A percentile compares a stretch with the other conserved stretches of the same genome.
phyloP scores from a whole-genome alignment of 2,113 vertebrate species.

The Emydura subglobosa region DNA sequence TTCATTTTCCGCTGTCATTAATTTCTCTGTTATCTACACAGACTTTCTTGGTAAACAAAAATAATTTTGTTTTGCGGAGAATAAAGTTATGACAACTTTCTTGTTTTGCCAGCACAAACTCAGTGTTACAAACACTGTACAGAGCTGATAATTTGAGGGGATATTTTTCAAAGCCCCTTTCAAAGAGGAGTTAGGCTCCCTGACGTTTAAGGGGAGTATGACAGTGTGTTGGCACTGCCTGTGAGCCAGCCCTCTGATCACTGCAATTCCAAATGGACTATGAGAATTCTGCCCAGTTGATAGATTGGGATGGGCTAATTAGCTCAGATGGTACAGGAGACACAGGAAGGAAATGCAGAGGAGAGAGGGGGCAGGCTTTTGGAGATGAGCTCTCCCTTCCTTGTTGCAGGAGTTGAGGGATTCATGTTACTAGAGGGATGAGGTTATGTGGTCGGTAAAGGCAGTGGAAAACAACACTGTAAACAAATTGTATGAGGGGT shows the following conservation, averaged over 20 bases:
- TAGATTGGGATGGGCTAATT: not conserved
- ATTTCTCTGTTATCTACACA: not conserved
- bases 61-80: not conserved
- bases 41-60: not conserved
- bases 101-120: not conserved
- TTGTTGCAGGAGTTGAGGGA: not conserved
- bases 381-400: not conserved
- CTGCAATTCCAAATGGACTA: too few species aligned
- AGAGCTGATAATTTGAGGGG: not conserved
- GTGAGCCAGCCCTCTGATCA: too few species aligned
- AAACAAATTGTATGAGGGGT: not conserved
- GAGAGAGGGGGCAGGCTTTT: not conserved
- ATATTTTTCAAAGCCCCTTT: not conserved
- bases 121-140: not conserved
- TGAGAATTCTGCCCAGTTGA: not conserved
- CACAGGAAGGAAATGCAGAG: too few species aligned
- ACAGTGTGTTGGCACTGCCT: too few species aligned
- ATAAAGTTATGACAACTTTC: conserved; percentile 1
- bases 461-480: not conserved
- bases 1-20: not conserved
- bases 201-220: not conserved
- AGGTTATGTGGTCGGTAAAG: not conserved
- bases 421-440: not conserved
- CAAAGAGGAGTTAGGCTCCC: not conserved
- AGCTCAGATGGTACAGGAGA: not conserved